Conservation (phyloP, 2,888 invertebrate species). For the Acronicta alni region DNA sequence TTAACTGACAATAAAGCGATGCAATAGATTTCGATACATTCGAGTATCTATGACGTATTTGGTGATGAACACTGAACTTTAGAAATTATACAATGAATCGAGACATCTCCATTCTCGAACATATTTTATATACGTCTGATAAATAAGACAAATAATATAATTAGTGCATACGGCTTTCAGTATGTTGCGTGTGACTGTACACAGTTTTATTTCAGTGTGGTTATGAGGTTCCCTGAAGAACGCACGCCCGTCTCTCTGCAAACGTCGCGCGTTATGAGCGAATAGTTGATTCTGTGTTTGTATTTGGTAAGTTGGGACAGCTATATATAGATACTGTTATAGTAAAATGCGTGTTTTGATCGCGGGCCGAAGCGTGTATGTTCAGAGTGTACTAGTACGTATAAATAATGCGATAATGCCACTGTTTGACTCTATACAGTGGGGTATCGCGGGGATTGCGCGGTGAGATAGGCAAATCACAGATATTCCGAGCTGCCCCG, state of each 20-base stretch:
- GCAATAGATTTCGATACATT: conserved; percentile 33
- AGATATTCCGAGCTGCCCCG: background rate
- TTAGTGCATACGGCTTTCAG: conserved; percentile 53
- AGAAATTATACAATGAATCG: conserved; percentile 30
- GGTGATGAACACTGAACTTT: conserved; percentile 39
- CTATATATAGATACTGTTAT: conserved; percentile 78
- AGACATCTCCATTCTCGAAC: conserved; percentile 34
- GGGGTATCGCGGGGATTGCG: background rate
- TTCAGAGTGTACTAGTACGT: conserved; percentile 58
- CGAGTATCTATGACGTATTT: conserved; percentile 28
- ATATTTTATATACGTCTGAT: conserved; percentile 49
- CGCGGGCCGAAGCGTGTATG: conserved; percentile 72
- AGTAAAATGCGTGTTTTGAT: conserved; percentile 66
- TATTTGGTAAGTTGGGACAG: conserved; percentile 84
- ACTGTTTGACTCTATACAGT: conserved; percentile 20
- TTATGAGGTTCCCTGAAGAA: conserved; percentile 49
- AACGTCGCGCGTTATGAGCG: conserved; percentile 67
- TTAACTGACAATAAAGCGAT: conserved; percentile 52
- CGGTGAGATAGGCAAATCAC: background rate
- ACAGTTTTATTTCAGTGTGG: conserved; percentile 54
- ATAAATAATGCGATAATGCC: conserved; percentile 62
- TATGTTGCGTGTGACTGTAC: conserved; percentile 57
- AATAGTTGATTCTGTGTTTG: conserved; percentile 85
- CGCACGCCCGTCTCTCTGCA: conserved; percentile 55
- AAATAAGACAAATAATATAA: conserved; percentile 45